Evolutionary conservation across 2,797 vertebrate genomes (phyloP).

Genomic region (Bothrops alternatus): DNA sequence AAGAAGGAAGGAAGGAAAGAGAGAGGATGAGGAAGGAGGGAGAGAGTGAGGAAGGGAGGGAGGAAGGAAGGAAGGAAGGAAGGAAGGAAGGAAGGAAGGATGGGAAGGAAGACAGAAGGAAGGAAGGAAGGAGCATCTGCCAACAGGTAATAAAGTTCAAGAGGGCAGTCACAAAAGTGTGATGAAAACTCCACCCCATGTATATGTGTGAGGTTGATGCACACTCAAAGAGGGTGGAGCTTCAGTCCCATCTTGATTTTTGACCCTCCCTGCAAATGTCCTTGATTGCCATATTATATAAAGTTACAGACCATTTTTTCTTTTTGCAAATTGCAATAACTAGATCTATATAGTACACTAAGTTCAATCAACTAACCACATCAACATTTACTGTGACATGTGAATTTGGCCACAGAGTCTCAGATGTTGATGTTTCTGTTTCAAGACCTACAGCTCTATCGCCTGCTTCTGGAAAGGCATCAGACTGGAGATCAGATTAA

Average conservation of each 20-base stretch:
- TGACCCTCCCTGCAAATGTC: background rate
- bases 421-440: background rate
- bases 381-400: background rate
- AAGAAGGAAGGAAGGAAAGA: too few relatives aligned
- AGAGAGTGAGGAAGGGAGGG: rapidly evolving
- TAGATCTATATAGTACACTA: background rate
- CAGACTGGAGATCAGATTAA: background rate
- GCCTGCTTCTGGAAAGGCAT: background rate
- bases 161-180: background rate
- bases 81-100: too few relatives aligned
- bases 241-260: background rate
- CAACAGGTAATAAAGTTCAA: background rate
- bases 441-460: background rate
- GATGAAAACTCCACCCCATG: background rate
- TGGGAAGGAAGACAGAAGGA: background rate
- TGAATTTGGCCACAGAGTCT: background rate
- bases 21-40: too few relatives aligned
- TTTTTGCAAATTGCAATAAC: background rate
- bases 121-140: background rate
- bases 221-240: background rate
- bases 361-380: background rate
- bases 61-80: too few relatives aligned
- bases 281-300: background rate
- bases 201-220: background rate
- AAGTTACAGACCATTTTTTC: background rate